Evolutionary conservation across 2,113 vertebrate genomes (phyloP).

Genomic region (Ophthalmolycus amberensis): DNA sequence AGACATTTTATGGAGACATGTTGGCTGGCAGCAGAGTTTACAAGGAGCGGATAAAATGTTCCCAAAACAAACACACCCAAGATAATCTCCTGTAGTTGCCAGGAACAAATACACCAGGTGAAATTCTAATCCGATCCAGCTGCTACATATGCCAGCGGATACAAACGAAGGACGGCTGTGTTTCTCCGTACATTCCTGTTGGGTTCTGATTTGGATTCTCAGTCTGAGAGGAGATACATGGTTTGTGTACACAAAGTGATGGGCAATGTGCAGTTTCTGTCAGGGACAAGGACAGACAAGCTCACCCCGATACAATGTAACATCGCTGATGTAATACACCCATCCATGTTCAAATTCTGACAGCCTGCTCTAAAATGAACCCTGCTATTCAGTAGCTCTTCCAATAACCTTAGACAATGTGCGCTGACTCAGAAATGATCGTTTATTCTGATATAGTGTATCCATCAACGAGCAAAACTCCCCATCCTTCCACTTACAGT

Average conservation of each 20-base stretch:
- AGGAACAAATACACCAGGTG: constrained; percentile 51
- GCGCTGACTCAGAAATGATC: constrained; percentile 10
- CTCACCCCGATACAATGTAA: constrained; percentile 25
- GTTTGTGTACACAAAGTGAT: constrained; percentile 3
- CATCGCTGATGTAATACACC: constrained; percentile 22
- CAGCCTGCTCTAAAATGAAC: constrained; percentile 14
- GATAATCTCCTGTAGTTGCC: constrained; percentile 48
- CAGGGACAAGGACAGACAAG: constrained; percentile 37
- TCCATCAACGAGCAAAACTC: background rate
- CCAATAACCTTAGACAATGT: constrained; percentile 39
- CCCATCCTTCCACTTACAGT: background rate
- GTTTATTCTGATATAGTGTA: background rate
- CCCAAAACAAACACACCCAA: constrained; percentile 52
- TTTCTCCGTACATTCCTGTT: background rate
- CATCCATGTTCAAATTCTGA: constrained; percentile 28
- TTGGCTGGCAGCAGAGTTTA: constrained; percentile 33
- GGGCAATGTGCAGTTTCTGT: constrained; percentile 20
- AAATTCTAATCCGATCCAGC: constrained; percentile 52
- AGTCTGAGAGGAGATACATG: background rate
- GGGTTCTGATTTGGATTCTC: constrained; percentile 9
- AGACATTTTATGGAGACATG: constrained; percentile 23
- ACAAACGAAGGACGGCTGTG: constrained; percentile 21
- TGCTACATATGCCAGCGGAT: constrained; percentile 28
- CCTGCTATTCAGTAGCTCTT: constrained; percentile 16
- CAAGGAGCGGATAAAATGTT: constrained; percentile 61